A percentile compares a stretch with the other conserved stretches of the same genome.
Conservation (phyloP, 1,140 invertebrate genomes). For the Lanistes nyassanus region DNA sequence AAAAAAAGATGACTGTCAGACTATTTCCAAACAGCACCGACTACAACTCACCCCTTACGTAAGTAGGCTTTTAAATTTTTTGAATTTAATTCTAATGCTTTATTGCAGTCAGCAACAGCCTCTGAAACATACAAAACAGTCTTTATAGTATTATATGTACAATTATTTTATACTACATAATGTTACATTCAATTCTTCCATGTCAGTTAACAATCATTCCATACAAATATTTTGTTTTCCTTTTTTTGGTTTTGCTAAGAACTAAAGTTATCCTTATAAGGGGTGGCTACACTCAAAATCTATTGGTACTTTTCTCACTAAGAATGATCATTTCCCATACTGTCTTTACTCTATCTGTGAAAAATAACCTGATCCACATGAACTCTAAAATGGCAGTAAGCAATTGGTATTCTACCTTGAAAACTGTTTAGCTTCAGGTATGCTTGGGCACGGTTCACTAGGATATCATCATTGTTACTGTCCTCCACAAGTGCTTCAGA, state of each 20-base stretch:
- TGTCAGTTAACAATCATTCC: too few species aligned
- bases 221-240: too few species aligned
- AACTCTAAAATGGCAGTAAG: not conserved
- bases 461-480: slow-evolving; percentile 47
- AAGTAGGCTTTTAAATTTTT: slow-evolving; percentile 52
- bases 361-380: too few species aligned
- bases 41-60: slow-evolving; percentile 53
- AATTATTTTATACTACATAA: too few species aligned
- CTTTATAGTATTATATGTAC: too few species aligned
- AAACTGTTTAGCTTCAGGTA: slow-evolving; percentile 49
- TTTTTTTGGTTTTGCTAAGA: too few species aligned
- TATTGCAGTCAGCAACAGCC: slow-evolving; percentile 47
- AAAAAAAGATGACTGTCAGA: not conserved
- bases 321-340: too few species aligned
- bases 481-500: slow-evolving; percentile 45
- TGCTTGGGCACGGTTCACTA: slow-evolving; percentile 51
- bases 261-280: too few species aligned
- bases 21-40: not conserved
- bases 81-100: slow-evolving; percentile 45
- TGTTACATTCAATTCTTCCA: too few species aligned
- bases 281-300: too few species aligned
- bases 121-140: slow-evolving; percentile 46
- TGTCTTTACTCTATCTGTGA: too few species aligned
- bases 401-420: slow-evolving; percentile 40
- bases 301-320: too few species aligned